Evolutionary conservation across 2,888 invertebrate species (phyloP), one percentile per base, ranked within the genome.

Genomic region (Eulithis testata): DNA sequence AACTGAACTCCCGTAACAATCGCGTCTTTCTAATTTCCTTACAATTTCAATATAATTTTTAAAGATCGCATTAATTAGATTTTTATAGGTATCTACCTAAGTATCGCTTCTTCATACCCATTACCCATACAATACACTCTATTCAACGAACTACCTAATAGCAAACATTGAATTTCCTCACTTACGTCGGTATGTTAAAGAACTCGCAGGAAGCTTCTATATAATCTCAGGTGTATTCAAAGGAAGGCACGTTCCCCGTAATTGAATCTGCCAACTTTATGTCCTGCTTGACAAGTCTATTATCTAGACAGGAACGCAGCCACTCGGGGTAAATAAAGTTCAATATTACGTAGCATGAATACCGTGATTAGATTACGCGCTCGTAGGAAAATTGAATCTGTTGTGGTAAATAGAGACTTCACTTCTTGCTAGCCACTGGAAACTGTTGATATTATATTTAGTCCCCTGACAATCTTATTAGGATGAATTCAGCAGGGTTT

Each of bases 251-350:
- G 73, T 73, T 67, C 69, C 70, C 31, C 67, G 74, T 87, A 86
- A 88, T 88, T 87, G 87, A 87, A 88, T 84, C 85, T 85, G 88
- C 75, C 85, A 85, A 78, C 73, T 80, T 82, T 80, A 79, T 81
- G 71, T 80, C 77, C 76, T 73, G 82, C 77, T 76, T 73, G 82
- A 81, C 80, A 83, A 65, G 74, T 75, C 76, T 76, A 84, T 86
- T 84, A 80, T 69, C 70, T 69, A 56, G 66, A 62, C 62, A 60
- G 54, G 61, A 45, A 54, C n/a, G 31, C 27, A 8, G 36, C 36
- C 55, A 27, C 36, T n/a, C n/a, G 53, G 60, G 53, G 60, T 60
- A 58, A 61, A 59, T 55, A 51, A 60, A 11, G 47, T 31, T 12
- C 50, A 12, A 50, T 64, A 63, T 60, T 65, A 72, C 69, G 70